These are phyloP conservation scores for Lathamus discolor DNA, from an alignment of 2,113 vertebrate species.

Conservation along the genomic window DNA sequence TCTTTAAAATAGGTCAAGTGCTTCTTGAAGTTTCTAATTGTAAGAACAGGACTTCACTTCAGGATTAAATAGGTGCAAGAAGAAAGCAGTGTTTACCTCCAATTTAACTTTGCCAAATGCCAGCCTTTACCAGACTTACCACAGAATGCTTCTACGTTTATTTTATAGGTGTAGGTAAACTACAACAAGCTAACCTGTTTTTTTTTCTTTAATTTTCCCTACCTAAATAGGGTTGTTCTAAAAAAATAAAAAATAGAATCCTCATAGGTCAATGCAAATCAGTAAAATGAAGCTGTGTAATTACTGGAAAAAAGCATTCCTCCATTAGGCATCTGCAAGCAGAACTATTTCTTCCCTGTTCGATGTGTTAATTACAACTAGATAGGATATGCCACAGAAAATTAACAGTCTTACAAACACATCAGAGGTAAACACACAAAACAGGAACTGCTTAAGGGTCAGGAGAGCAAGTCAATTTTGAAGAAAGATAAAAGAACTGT, in stretches of 20 bases:
- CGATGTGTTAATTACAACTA: conserved; percentile 81
- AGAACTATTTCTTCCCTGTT: conserved; percentile 62
- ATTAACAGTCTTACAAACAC: conserved; percentile 79
- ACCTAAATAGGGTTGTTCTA: not conserved
- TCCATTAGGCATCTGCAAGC: conserved; percentile 73
- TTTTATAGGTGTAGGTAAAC: not conserved
- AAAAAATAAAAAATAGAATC: not conserved
- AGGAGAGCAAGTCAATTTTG: conserved; percentile 80
- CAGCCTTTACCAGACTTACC: not conserved
- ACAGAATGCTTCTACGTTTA: not conserved
- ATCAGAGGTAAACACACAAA: conserved; percentile 79
- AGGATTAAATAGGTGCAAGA: not conserved
- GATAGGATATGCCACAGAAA: conserved; percentile 78
- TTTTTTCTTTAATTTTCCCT: conserved; percentile 2
- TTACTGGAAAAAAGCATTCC: conserved; percentile 67
- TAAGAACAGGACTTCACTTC: conserved; percentile 42
- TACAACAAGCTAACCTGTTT: not conserved
- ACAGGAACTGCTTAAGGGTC: conserved; percentile 73
- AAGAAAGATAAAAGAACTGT: conserved; percentile 81
- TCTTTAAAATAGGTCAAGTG: conserved; percentile 38
- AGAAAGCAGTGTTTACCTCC: conserved; percentile 6
- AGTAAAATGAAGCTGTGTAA: conserved; percentile 58
- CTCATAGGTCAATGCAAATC: conserved; percentile 51
- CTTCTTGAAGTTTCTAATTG: conserved; percentile 65
- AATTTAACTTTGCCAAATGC: conserved; percentile 5